phyloP scores from a whole-genome alignment of 2,113 vertebrate species.

The Rhea pennata region DNA sequence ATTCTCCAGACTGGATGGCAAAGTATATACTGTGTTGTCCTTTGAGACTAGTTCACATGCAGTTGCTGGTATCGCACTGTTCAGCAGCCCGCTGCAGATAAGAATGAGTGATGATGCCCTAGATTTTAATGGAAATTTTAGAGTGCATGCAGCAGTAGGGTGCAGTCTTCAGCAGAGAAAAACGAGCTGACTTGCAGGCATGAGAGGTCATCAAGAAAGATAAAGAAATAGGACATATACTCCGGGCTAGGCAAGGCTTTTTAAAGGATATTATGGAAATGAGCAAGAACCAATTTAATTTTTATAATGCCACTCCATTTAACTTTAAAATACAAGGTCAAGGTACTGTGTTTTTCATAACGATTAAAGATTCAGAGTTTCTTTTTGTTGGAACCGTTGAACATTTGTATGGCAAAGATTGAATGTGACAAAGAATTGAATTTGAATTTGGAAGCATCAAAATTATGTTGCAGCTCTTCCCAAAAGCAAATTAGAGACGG shows the following conservation, averaged over 20 bases:
- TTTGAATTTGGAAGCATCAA: background rate
- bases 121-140: constrained; percentile 84
- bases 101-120: constrained; percentile 83
- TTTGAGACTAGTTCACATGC: constrained; percentile 71
- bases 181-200: constrained; percentile 81
- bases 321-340: constrained; percentile 76
- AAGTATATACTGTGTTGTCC: constrained; percentile 69
- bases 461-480: constrained; percentile 15
- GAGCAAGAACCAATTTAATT: constrained; percentile 77
- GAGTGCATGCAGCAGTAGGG: constrained; percentile 69
- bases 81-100: constrained; percentile 79
- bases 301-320: constrained; percentile 77
- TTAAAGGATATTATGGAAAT: constrained; percentile 80
- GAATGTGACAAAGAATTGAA: constrained; percentile 32
- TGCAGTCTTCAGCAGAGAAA: constrained; percentile 81
- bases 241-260: constrained; percentile 64
- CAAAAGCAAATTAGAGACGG: constrained; percentile 3
- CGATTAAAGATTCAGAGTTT: constrained; percentile 69
- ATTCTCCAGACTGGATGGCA: constrained; percentile 52
- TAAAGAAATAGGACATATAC: constrained; percentile 76
- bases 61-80: constrained; percentile 66
- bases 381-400: constrained; percentile 37
- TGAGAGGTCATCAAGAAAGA: constrained; percentile 81
- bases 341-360: constrained; percentile 65
- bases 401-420: constrained; percentile 48